A percentile compares a stretch with the other conserved stretches of the same genome.
These are phyloP conservation scores for Oncorhynchus tshawytscha DNA, from an alignment of 2,113 vertebrate genomes.

Conservation along the genomic window DNA sequence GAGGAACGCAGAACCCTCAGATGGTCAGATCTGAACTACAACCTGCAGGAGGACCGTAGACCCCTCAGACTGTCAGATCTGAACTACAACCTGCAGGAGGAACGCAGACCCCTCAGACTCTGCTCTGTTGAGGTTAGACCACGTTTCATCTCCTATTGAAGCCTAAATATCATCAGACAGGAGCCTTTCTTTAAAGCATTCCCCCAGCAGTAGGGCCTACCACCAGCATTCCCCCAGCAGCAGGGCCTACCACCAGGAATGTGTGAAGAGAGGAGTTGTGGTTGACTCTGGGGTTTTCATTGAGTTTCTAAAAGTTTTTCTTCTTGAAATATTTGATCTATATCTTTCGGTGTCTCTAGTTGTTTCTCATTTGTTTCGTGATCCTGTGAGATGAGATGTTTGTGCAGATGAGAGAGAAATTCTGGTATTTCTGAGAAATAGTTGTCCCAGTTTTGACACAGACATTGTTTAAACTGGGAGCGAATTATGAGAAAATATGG, in stretches of 20 bases:
- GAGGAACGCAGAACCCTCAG: too few relatives aligned
- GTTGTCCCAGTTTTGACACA: slow-evolving; percentile 42
- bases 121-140: slow-evolving; percentile 17
- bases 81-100: too few relatives aligned
- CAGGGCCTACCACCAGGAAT: slow-evolving; percentile 54
- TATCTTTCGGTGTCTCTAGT: slow-evolving; percentile 12
- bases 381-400: slow-evolving; percentile 29
- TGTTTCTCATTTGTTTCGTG: slow-evolving; percentile 41
- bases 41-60: too few relatives aligned
- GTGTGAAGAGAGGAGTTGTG: slow-evolving; percentile 66
- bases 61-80: too few relatives aligned
- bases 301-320: slow-evolving; percentile 15
- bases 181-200: slow-evolving; percentile 54
- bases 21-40: too few relatives aligned
- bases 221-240: slow-evolving; percentile 49
- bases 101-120: too few relatives aligned
- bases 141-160: slow-evolving; percentile 70
- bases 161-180: slow-evolving; percentile 73
- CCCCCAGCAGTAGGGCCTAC: not conserved
- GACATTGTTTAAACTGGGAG: slow-evolving; percentile 30
- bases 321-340: slow-evolving; percentile 29
- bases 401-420: slow-evolving; percentile 42
- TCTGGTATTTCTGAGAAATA: slow-evolving; percentile 39
- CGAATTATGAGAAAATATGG: too few relatives aligned
- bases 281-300: slow-evolving; percentile 39